These are phyloP conservation scores for Thymelicus lineola DNA, from an alignment of 2,888 invertebrate species.

Conservation along the genomic window DNA sequence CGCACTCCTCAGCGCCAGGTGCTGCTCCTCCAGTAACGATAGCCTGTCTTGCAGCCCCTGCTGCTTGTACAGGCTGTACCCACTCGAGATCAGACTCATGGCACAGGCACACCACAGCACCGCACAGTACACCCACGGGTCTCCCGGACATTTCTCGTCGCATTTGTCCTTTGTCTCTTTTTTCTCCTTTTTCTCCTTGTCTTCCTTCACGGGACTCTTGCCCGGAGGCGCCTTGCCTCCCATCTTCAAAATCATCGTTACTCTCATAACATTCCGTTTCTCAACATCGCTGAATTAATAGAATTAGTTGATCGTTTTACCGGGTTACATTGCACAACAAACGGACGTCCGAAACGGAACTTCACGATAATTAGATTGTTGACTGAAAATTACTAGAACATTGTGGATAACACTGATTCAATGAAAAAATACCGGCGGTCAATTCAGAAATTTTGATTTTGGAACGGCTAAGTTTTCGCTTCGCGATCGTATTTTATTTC, in stretches of 20 bases:
- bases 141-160: constrained; percentile 69
- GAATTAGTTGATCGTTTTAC: too few species aligned
- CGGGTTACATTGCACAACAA: constrained; percentile 45
- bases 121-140: constrained; percentile 77
- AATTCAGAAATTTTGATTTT: constrained; percentile 1
- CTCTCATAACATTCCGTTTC: constrained; percentile 34
- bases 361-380: constrained; percentile 10
- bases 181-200: constrained; percentile 54
- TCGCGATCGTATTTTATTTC: constrained; percentile 71
- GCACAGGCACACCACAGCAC: constrained; percentile 88
- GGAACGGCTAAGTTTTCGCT: constrained; percentile 29
- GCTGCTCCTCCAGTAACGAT: constrained; percentile 83
- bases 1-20: constrained; percentile 80
- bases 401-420: constrained; percentile 7
- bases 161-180: constrained; percentile 62
- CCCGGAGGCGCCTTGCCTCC: constrained; percentile 69
- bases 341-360: constrained; percentile 31
- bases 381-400: constrained; percentile 15
- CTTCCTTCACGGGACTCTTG: constrained; percentile 55
- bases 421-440: background rate
- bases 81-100: constrained; percentile 86
- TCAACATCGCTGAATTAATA: constrained; percentile 2
- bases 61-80: constrained; percentile 86
- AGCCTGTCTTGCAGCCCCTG: constrained; percentile 82
- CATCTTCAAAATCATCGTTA: constrained; percentile 76